Evolutionary conservation across 1,140 invertebrate genomes (phyloP).

Genomic region (Chionoecetes opilio): DNA sequence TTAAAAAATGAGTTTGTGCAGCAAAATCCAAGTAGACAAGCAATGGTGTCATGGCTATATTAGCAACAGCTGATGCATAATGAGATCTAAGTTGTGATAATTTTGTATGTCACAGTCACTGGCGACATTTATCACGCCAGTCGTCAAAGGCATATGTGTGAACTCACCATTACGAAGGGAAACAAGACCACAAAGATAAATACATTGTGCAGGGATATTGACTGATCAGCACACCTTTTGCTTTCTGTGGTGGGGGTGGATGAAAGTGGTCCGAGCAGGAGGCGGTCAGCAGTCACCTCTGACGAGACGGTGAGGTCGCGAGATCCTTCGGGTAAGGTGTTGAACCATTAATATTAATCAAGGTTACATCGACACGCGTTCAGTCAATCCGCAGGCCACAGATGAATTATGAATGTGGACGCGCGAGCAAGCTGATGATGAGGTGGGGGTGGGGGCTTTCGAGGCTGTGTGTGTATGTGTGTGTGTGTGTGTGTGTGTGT

Average conservation of each 20-base stretch:
- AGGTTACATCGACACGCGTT: constrained; percentile 15
- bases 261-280: not conserved
- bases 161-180: too few species aligned
- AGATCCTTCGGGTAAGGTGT: constrained; percentile 5
- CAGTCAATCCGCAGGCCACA: not conserved
- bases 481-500: not conserved
- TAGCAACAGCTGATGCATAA: not conserved
- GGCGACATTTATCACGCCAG: not conserved
- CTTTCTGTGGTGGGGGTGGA: not conserved
- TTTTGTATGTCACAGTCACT: not conserved
- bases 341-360: constrained; percentile 31
- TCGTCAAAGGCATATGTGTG: too few species aligned
- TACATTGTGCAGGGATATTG: too few species aligned
- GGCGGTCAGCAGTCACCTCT: constrained; percentile 2
- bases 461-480: not conserved
- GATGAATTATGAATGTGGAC: constrained; percentile 1
- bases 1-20: not conserved
- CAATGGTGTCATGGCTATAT: constrained; percentile 17
- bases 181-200: too few species aligned
- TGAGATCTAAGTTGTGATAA: not conserved
- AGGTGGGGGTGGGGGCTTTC: not conserved
- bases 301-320: not conserved
- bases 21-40: not conserved
- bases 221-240: not conserved
- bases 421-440: not conserved